Base-by-base conservation (phyloP, 2,888 invertebrate species). In the Epirrita christyi region DNA sequence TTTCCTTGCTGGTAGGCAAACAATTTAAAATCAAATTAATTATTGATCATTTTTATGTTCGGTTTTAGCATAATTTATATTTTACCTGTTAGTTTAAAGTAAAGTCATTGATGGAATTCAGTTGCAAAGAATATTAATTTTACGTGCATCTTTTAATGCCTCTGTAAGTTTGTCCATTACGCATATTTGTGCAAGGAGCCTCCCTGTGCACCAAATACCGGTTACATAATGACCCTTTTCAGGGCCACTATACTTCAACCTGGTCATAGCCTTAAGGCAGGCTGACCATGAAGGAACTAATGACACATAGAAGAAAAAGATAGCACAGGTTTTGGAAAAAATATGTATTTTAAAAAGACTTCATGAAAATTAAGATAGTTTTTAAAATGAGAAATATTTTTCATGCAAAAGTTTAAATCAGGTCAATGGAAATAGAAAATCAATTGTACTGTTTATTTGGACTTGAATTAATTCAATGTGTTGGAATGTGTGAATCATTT, bases 401-500 rank as follows among this genome's bases (percentile, higher is more conserved):
- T 13, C 10, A 29, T 37, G 28, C 36, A 14, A 34, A 54, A 52
- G 32, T 2, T 36, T 15, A 27, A 43, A 54, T 43, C 42, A 48
- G 29, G 37, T 48, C 42, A 42, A 29, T 42, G 21, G 37, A 42
- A 34, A 27, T 6, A 5, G 34, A 40, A 46, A 46, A 45, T 15
- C 21, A 46, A 41, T 13, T 15, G 37, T 51, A 21, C 34, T 42
- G 47, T 54, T 46, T 53, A 34, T 54, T 48, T 54, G 36, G 29
- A 37, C n/a, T 11, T 48, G 42, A 37, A 41, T 42, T 36, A 36
- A 41, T 43, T 42, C n/a, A n/a, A n/a, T n/a, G n/a, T n/a, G n/a
- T n/a, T 42, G 42, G 32, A 15, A 15, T 37, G 42, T 8, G 41
- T 54, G 53, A 47, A 54, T 54, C 47, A 54, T 54, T 54, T 47